Conservation (phyloP, 2,113 vertebrate species). For the Carettochelys insculpta region DNA sequence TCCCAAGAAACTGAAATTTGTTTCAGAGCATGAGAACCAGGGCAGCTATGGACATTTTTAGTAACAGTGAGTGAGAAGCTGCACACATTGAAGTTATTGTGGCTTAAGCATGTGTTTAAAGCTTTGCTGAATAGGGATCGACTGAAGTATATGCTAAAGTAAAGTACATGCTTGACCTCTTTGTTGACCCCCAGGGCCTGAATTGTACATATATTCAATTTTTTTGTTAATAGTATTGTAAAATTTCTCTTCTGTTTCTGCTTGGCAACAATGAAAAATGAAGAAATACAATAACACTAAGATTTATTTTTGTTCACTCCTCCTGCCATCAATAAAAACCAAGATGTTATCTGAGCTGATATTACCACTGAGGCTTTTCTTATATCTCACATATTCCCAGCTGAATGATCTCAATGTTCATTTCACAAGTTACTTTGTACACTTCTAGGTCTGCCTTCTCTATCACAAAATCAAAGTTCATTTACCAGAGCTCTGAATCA, state of each 20-base stretch:
- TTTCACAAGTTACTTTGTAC: not conserved
- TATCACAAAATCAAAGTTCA: not conserved
- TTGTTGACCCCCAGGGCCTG: not conserved
- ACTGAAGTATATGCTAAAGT: not conserved
- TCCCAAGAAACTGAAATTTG: rapidly evolving
- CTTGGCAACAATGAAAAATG: not conserved
- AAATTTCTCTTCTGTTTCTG: not conserved
- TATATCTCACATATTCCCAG: not conserved
- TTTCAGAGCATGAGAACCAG: not conserved
- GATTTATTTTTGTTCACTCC: not conserved
- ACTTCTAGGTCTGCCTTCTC: not conserved
- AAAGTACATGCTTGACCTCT: not conserved
- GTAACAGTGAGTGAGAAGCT: not conserved
- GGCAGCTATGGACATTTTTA: not conserved
- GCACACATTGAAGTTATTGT: not conserved
- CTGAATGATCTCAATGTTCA: not conserved
- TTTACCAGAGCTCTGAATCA: not conserved
- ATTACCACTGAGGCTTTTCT: not conserved
- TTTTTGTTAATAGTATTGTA: not conserved
- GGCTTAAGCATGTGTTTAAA: not conserved
- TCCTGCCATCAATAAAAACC: not conserved
- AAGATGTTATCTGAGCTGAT: not conserved
- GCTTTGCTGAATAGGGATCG: not conserved
- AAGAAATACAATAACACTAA: not conserved
- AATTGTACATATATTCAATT: not conserved